Conservation (phyloP, 2,113 vertebrate genomes). For the Dermatemys mawii region DNA sequence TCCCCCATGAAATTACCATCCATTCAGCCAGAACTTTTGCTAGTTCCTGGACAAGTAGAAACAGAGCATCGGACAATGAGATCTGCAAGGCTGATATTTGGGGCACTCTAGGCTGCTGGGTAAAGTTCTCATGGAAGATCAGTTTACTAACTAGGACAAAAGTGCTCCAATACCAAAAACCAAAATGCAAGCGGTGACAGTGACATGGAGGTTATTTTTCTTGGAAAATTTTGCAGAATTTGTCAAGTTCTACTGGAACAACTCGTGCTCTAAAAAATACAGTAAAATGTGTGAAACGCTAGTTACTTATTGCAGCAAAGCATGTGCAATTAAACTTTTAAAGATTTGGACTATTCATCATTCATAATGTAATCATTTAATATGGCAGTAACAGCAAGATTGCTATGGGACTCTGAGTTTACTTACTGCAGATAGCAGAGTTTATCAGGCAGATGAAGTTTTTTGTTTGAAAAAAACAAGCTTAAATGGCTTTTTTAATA, state of each 20-base stretch:
- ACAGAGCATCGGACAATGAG: neutral
- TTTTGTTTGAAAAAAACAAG: neutral
- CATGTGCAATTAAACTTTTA: neutral
- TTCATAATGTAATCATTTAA: neutral
- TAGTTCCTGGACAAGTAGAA: neutral
- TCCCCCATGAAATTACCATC: neutral
- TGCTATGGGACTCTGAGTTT: neutral
- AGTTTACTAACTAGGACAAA: constrained; percentile 45
- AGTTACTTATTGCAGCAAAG: neutral
- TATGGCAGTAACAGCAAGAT: neutral
- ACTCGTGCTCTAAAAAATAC: neutral
- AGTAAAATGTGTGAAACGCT: neutral
- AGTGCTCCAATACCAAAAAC: constrained; percentile 40
- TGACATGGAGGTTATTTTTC: neutral
- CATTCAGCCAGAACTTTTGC: neutral
- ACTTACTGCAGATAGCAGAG: neutral
- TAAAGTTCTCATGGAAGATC: constrained; percentile 34
- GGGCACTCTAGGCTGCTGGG: constrained; percentile 45
- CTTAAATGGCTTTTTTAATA: neutral
- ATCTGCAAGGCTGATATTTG: constrained; percentile 25
- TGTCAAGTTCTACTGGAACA: neutral
- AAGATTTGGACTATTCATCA: neutral
- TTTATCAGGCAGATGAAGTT: neutral
- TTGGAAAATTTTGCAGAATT: neutral
- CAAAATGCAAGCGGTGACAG: neutral